phyloP scores from a whole-genome alignment of 2,888 invertebrate species.

The Andrena dorsata region DNA sequence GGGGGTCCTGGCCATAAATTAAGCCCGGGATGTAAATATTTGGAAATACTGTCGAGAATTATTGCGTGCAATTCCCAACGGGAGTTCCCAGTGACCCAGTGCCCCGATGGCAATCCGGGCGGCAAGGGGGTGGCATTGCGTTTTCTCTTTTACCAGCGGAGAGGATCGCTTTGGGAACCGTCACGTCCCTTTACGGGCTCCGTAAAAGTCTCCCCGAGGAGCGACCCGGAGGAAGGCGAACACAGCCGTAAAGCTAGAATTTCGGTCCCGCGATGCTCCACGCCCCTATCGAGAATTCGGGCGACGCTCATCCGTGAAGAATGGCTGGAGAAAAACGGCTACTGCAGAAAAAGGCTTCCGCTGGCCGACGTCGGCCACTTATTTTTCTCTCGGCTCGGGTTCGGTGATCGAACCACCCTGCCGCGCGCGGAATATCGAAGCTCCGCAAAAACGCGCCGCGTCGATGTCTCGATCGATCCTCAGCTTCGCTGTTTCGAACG shows the following conservation, averaged over 20 bases:
- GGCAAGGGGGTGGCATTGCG: constrained; percentile 16
- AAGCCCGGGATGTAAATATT: constrained; percentile 71
- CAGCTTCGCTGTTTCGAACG: background rate
- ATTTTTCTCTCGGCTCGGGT: background rate
- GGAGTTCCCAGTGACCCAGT: constrained; percentile 72
- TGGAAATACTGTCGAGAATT: constrained; percentile 64
- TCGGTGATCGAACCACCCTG: background rate
- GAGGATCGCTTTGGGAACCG: constrained; percentile 27
- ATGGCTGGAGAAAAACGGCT: constrained; percentile 34
- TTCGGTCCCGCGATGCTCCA: constrained; percentile 2
- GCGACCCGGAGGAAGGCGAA: constrained; percentile 1
- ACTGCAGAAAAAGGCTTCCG: constrained; percentile 46
- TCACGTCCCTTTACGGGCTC: constrained; percentile 20
- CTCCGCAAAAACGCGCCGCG: background rate
- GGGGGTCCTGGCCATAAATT: constrained; percentile 53
- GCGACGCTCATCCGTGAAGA: constrained; percentile 34
- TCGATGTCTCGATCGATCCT: background rate
- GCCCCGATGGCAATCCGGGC: constrained; percentile 55
- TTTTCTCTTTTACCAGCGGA: constrained; percentile 52
- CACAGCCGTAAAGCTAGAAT: constrained; percentile 30
- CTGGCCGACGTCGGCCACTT: constrained; percentile 1
- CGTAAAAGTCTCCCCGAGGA: constrained; percentile 27
- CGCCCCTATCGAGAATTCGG: constrained; percentile 35
- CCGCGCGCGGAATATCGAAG: background rate
- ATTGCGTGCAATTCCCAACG: constrained; percentile 75